Evolutionary conservation across 2,888 invertebrate species (phyloP), one percentile per base, ranked within the genome.

Genomic region (Rhimphoctona megacephalus): DNA sequence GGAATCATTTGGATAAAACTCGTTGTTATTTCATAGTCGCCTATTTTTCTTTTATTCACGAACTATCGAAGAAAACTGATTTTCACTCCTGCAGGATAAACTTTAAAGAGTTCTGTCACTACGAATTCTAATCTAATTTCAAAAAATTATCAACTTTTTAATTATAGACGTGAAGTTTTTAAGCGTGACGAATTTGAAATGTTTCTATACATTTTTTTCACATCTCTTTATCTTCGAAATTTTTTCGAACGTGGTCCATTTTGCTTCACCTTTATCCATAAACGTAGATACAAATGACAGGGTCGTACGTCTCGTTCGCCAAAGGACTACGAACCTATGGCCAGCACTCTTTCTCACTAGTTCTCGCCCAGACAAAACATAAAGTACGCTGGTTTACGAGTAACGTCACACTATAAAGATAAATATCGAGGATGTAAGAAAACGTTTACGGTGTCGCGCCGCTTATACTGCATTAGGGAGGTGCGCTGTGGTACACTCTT

Each of bases 341-440:
- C 61, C 33, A 73, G n/a, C 57, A 80, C 70, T 72, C 72, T 77
- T 81, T 85, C 73, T 76, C 74, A 73, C 64, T 73, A 64, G 67
- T 81, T 83, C 83, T 70, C 70, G 64, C 74, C 70, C 73, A 66
- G 77, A 73, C 69, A 66, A 70, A 83, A 80, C 86, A 83, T 86
- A 69, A 86, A 86, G 83, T 86, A 49, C 81, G 67, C 25, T 78
- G 86, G 61, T 86, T 86, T 86, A 86, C 83, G 86, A 86, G 83
- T 61, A 61, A 81, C 83, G 80, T 86, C 83, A 83, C 67, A 77
- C 77, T 69, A 77, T 66, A 80, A 83, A 81, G 77, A 81, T 83
- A 81, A 83, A 86, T 86, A 86, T 86, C 86, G 81, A 84, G 67
- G 83, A 73, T 84, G 54, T 80, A 74, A 79, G 83, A 81, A 74